phyloP scores from a whole-genome alignment of 2,113 vertebrate genomes.

The Pelecanoides urinatrix region DNA sequence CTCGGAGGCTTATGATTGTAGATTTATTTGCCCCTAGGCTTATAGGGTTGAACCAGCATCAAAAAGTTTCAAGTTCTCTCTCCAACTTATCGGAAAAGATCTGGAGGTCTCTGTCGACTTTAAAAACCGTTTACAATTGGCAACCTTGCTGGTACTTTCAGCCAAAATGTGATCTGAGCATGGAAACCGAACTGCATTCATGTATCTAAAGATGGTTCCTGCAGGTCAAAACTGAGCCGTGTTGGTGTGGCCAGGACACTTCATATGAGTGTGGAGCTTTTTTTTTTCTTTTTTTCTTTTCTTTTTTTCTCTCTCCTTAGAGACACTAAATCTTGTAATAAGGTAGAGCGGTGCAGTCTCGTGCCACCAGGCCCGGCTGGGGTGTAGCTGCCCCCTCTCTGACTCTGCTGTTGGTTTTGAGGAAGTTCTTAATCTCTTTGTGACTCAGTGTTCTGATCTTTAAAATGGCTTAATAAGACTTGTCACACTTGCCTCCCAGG shows the following conservation, averaged over 20 bases:
- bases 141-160: neutral
- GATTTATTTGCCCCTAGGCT: neutral
- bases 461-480: constrained; percentile 36
- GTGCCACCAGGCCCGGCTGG: neutral
- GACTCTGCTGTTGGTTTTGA: constrained; percentile 7
- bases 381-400: neutral
- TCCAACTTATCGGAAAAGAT: neutral
- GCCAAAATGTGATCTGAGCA: neutral
- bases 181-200: neutral
- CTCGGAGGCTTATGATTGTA: neutral
- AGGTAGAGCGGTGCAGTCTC: neutral
- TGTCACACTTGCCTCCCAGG: constrained; percentile 48
- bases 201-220: neutral
- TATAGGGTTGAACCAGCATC: neutral
- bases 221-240: neutral
- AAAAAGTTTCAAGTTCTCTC: neutral
- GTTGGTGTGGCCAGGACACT: neutral
- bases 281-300: too few relatives aligned
- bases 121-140: neutral
- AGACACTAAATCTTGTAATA: too few relatives aligned
- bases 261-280: fast-evolving
- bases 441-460: constrained; percentile 53
- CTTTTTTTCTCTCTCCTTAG: too few relatives aligned
- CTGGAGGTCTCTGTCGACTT: neutral
- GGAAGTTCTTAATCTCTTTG: constrained; percentile 46